phyloP scores from a whole-genome alignment of 2,888 invertebrate species.

The Cephus spinipes region DNA sequence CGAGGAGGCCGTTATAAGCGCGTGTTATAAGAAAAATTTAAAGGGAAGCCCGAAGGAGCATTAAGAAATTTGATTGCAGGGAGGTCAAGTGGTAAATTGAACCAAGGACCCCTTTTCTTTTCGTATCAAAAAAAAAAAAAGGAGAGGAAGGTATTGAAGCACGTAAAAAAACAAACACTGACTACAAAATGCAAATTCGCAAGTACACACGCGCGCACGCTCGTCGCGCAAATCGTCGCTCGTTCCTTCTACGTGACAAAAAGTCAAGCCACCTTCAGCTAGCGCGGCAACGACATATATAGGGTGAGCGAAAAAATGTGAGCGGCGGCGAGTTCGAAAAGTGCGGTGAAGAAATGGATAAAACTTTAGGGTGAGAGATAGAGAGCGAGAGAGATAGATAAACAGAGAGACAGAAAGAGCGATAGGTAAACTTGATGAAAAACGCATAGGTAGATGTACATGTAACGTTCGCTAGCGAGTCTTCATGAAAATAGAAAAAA shows the following conservation, averaged over 20 bases:
- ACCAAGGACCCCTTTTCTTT: not conserved
- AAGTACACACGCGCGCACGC: not conserved
- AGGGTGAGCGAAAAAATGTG: constrained; percentile 27
- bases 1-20: not conserved
- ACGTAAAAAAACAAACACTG: constrained; percentile 9
- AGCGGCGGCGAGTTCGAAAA: constrained; percentile 16
- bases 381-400: constrained; percentile 8
- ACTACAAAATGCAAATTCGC: constrained; percentile 11
- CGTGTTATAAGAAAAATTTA: too few species aligned
- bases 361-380: constrained; percentile 5
- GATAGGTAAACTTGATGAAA: not conserved
- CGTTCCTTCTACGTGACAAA: constrained; percentile 2
- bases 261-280: not conserved
- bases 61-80: not conserved
- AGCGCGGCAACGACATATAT: not conserved
- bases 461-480: constrained; percentile 1
- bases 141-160: not conserved
- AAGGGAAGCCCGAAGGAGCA: not conserved
- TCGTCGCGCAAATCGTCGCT: not conserved
- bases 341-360: constrained; percentile 2
- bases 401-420: constrained; percentile 19
- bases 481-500: constrained; percentile 42
- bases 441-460: constrained; percentile 1
- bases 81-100: not conserved
- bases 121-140: not conserved